These are phyloP conservation scores for Lutjanus argentimaculatus DNA, from an alignment of 2,797 vertebrate species.

Conservation along the genomic window DNA sequence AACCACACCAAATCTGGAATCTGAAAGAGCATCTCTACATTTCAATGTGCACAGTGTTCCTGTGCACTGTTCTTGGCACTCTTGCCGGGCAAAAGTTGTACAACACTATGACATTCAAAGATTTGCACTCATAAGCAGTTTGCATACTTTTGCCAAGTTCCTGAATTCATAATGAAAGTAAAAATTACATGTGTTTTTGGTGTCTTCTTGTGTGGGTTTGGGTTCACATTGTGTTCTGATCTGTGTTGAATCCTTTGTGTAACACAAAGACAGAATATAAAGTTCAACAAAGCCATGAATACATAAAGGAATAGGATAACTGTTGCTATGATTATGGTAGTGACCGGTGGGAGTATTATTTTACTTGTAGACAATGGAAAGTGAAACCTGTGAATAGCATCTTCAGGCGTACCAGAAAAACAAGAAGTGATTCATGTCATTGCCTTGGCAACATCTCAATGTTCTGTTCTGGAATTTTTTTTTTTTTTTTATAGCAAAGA, in stretches of 20 bases:
- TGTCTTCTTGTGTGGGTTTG: slow-evolving; percentile 8
- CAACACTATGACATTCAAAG: background rate
- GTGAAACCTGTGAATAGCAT: slow-evolving; percentile 48
- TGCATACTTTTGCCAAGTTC: slow-evolving; percentile 13
- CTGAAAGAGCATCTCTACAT: slow-evolving; percentile 58
- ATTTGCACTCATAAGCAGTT: background rate
- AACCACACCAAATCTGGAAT: slow-evolving; percentile 73
- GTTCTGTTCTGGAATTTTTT: slow-evolving; percentile 18
- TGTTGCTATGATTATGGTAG: slow-evolving; percentile 24
- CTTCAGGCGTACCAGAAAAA: slow-evolving; percentile 49
- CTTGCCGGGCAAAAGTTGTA: background rate
- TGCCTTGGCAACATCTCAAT: slow-evolving; percentile 52
- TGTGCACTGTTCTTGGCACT: background rate
- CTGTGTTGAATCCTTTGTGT: slow-evolving; percentile 40
- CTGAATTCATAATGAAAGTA: slow-evolving; percentile 16
- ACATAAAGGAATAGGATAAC: slow-evolving; percentile 46
- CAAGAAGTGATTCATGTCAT: slow-evolving; percentile 43
- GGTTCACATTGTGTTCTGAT: slow-evolving; percentile 16
- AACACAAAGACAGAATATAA: slow-evolving; percentile 37
- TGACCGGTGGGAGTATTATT: slow-evolving; percentile 54
- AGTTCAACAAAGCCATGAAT: slow-evolving; percentile 32
- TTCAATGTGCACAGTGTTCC: slow-evolving; percentile 25
- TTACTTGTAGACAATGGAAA: slow-evolving; percentile 56
- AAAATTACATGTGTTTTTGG: background rate
- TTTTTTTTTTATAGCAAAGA: background rate